A percentile compares a stretch with the other conserved stretches of the same genome.
Conservation (phyloP, 2,113 vertebrate genomes). For the Bubo bubo region DNA sequence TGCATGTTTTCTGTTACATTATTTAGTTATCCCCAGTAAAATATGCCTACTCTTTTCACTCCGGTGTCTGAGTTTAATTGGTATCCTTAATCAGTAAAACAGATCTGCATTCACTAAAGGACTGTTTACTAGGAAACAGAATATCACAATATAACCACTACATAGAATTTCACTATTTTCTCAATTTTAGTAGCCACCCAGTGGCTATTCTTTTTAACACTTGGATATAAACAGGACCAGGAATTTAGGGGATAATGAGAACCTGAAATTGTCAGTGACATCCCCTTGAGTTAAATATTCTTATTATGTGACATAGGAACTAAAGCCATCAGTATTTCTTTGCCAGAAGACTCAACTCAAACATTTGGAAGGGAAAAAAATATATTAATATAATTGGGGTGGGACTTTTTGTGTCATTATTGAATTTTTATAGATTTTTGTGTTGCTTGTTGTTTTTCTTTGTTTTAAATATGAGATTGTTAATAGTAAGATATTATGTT, state of each 20-base stretch:
- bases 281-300: neutral
- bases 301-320: neutral
- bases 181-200: slow-evolving; percentile 13
- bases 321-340: neutral
- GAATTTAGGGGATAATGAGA: neutral
- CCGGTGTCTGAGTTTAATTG: too few relatives aligned
- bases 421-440: neutral
- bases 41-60: too few relatives aligned
- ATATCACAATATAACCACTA: neutral
- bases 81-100: too few relatives aligned
- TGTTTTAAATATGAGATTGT: neutral
- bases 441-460: neutral
- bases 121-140: neutral
- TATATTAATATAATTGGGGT: neutral
- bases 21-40: too few relatives aligned
- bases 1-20: too few relatives aligned
- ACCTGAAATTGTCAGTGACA: neutral
- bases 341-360: neutral
- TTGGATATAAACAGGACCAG: too few relatives aligned
- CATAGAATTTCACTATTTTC: neutral
- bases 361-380: neutral
- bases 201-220: too few relatives aligned
- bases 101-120: neutral
- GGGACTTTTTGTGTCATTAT: neutral
- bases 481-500: neutral